Evolutionary conservation across 2,113 vertebrate species (phyloP).

Genomic region (Thunnus maccoyii): DNA sequence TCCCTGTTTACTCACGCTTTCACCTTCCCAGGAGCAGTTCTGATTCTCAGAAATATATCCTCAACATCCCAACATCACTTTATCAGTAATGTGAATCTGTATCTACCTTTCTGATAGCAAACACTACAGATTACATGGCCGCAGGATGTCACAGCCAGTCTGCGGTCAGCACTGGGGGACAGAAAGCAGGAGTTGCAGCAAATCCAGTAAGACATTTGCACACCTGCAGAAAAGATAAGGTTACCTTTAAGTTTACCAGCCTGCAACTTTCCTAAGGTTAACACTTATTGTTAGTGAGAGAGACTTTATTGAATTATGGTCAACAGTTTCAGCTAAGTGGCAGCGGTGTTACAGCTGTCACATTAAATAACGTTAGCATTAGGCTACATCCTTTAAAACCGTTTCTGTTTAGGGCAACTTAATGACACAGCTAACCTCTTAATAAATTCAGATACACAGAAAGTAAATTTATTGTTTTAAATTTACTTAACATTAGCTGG

Average conservation of each 20-base stretch:
- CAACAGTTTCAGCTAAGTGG: not conserved
- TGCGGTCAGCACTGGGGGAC: conserved; percentile 69
- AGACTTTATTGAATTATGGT: too few relatives aligned
- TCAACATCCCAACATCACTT: too few relatives aligned
- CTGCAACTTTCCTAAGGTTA: not conserved
- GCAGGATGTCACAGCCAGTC: conserved; percentile 89
- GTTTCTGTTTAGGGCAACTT: not conserved
- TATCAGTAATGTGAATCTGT: not conserved
- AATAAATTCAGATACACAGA: not conserved
- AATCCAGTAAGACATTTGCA: conserved; percentile 83
- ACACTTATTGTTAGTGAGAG: not conserved
- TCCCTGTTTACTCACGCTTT: conserved; percentile 55
- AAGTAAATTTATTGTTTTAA: not conserved
- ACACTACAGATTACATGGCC: conserved; percentile 90
- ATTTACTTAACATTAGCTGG: not conserved
- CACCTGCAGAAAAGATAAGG: conserved; percentile 30
- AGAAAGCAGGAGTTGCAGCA: conserved; percentile 92
- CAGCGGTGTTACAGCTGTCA: not conserved
- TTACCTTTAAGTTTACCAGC: not conserved
- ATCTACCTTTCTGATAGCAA: conserved; percentile 89
- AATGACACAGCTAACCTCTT: too few relatives aligned
- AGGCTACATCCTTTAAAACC: not conserved
- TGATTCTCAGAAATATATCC: too few relatives aligned
- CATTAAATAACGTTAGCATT: not conserved
- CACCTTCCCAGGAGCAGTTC: not conserved